Base-by-base conservation (phyloP, 2,113 vertebrate genomes). In the Dasyurus viverrinus region DNA sequence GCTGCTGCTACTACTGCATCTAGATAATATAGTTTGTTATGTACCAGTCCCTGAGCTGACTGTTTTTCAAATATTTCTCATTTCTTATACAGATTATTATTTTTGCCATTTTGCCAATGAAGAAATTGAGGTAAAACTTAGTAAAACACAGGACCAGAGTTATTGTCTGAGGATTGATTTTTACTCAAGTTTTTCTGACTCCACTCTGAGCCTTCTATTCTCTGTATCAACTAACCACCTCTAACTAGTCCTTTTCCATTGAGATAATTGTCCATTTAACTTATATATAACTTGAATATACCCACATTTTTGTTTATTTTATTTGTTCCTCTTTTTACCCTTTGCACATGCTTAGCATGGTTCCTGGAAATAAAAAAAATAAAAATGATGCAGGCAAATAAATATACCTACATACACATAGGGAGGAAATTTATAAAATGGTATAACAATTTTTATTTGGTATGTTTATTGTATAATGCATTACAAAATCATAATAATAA, bases 161-260 rank as follows among this genome's bases (percentile, higher is more conserved):
- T 68, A 8, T n/a, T 42, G 6, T 84, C 36, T 42, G 3, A n/a
- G 14, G 3, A n/a, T 36, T 68, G 36, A 42, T 84, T 84, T 42
- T 3, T 19, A 42, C n/a, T 84, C n/a, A 42, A 27, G 30, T 68
- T 30, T 68, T 36, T 11, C 30, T 68, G 60, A 68, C 12, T 36
- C 3, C 60, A 36, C 36, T 1, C 36, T 42, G 16, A 16, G 14
- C 68, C n/a, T 5, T 42, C 14, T 84, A 84, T 19, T 9, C 19
- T 8, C 16, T 6, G 36, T 42, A 6, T 16, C 36, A 84, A 42
- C 5, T 84, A 84, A 0, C 5, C 1, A 0, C 16, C 0, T 36
- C 1, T 22, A n/a, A 84, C 6, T 84, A 84, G 68, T 6, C n/a
- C 68, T 84, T 84, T 84, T 22, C 3, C 36, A 42, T 19, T 84